Evolutionary conservation across 2,797 vertebrate genomes (phyloP).

Genomic region (Pitangus sulphuratus): DNA sequence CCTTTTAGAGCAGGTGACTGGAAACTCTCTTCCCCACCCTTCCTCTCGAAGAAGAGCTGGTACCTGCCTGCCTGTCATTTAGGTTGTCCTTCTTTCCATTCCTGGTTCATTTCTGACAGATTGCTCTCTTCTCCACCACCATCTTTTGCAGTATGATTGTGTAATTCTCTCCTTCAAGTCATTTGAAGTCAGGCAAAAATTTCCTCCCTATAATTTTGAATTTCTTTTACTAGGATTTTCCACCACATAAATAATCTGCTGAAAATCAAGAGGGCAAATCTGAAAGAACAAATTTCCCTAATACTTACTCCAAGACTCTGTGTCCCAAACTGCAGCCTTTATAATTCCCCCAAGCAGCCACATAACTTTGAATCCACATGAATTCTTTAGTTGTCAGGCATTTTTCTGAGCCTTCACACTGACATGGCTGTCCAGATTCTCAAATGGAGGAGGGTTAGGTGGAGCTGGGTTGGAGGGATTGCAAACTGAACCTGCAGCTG

Average conservation of each 20-base stretch:
- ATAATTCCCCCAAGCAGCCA: accelerated
- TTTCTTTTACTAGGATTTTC: neutral
- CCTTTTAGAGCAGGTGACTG: neutral
- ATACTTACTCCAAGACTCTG: neutral
- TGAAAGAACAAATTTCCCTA: neutral
- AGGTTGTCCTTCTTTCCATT: neutral
- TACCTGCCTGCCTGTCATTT: neutral
- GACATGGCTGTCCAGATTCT: neutral
- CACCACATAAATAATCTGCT: neutral
- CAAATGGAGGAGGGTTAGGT: neutral
- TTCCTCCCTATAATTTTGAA: neutral
- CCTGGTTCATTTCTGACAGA: neutral
- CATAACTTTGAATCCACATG: neutral
- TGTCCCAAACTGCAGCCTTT: neutral
- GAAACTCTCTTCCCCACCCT: neutral
- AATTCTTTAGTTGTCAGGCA: neutral
- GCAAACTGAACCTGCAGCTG: neutral
- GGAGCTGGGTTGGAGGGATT: neutral
- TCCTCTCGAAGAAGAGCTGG: neutral
- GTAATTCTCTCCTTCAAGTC: neutral
- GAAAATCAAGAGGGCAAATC: neutral
- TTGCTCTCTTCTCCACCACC: neutral
- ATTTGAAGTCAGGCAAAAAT: neutral
- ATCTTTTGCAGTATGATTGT: neutral
- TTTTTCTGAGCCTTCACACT: neutral